phyloP scores from a whole-genome alignment of 2,888 invertebrate genomes.

The Limnephilus lunatus region DNA sequence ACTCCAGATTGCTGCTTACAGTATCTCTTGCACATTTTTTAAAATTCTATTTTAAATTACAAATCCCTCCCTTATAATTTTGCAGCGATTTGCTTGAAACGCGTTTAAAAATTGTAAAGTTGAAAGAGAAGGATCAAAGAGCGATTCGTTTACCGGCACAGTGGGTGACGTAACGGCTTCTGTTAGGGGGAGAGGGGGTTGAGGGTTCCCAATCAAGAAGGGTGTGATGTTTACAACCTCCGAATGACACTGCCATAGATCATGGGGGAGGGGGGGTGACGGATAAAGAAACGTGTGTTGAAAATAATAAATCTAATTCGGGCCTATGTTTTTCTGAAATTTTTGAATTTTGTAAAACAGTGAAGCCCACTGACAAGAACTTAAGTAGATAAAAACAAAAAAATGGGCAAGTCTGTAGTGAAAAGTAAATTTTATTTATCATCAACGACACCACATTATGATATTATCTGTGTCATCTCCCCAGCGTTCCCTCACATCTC shows the following conservation, averaged over 20 bases:
- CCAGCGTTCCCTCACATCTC: background rate
- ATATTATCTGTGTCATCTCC: background rate
- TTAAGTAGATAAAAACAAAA: background rate
- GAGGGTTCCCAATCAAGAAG: background rate
- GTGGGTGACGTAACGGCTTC: slow-evolving; percentile 48
- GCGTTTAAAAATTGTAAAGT: slow-evolving; percentile 40
- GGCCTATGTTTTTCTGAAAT: background rate
- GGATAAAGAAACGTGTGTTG: background rate
- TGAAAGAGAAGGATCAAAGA: slow-evolving; percentile 54
- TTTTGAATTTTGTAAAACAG: background rate
- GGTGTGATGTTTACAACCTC: background rate
- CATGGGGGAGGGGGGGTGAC: background rate
- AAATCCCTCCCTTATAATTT: background rate
- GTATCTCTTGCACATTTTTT: too few relatives aligned
- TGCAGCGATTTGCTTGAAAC: slow-evolving; percentile 15
- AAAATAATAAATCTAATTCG: background rate
- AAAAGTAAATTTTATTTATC: background rate
- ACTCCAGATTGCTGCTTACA: too few relatives aligned
- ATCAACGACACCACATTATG: background rate
- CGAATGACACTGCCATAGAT: background rate
- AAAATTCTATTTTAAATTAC: too few relatives aligned
- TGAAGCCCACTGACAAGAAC: background rate
- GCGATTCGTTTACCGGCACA: slow-evolving; percentile 51
- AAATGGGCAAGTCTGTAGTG: background rate
- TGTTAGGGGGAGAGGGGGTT: background rate